These are phyloP conservation scores for Alloscopus bannaensis DNA, from an alignment of 2,888 invertebrate species.

Conservation along the genomic window DNA sequence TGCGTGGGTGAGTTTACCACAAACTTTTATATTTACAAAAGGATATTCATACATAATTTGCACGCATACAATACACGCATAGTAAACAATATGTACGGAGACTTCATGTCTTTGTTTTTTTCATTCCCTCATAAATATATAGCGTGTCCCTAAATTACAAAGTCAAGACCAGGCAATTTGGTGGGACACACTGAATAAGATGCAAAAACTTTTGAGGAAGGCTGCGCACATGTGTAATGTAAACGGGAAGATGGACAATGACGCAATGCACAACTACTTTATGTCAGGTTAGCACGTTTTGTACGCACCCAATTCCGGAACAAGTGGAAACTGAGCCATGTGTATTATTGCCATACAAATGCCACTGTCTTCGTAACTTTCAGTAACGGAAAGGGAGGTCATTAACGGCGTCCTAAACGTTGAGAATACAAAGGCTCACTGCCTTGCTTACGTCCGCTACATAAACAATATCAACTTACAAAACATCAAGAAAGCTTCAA, in stretches of 20 bases:
- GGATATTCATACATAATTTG: too few species aligned
- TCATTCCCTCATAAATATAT: too few species aligned
- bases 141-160: slow-evolving; percentile 96
- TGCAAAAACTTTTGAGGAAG: slow-evolving; percentile 95
- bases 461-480: slow-evolving; percentile 98
- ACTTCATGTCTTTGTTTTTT: not conserved
- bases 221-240: slow-evolving; percentile 91
- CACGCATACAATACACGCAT: too few species aligned
- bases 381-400: slow-evolving; percentile 98
- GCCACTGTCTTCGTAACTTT: not conserved
- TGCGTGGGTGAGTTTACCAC: too few species aligned
- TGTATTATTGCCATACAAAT: too few species aligned
- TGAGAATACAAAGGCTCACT: slow-evolving; percentile 95
- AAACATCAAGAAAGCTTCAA: slow-evolving; percentile 93
- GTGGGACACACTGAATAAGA: slow-evolving; percentile 97
- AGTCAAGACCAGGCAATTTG: slow-evolving; percentile 95
- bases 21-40: too few species aligned
- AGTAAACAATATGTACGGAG: slow-evolving; percentile 1
- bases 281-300: slow-evolving; percentile 88
- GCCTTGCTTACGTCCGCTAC: slow-evolving; percentile 89
- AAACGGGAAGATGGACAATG: slow-evolving; percentile 90
- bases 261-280: slow-evolving; percentile 97
- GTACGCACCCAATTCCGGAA: too few species aligned
- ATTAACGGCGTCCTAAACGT: slow-evolving; percentile 96
- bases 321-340: too few species aligned